phyloP scores from a whole-genome alignment of 2,888 invertebrate species.

The Andrena chrysosceles region DNA sequence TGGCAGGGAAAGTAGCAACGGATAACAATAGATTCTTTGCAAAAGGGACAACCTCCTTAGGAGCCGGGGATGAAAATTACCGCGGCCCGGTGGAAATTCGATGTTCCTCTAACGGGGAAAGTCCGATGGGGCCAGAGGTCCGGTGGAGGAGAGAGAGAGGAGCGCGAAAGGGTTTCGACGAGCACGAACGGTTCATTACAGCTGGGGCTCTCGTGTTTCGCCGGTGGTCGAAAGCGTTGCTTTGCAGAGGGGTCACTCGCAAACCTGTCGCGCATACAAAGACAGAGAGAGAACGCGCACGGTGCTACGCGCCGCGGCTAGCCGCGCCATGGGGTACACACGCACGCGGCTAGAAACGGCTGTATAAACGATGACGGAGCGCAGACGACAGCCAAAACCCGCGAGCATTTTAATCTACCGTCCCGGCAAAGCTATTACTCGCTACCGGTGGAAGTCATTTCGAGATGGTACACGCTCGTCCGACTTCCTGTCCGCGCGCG shows the following conservation, averaged over 20 bases:
- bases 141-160: slow-evolving; percentile 19
- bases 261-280: slow-evolving; percentile 36
- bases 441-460: slow-evolving; percentile 59
- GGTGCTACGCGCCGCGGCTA: not conserved
- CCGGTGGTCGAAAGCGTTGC: slow-evolving; percentile 42
- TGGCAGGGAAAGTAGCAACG: not conserved
- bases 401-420: slow-evolving; percentile 73
- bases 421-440: slow-evolving; percentile 65
- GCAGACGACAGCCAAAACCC: slow-evolving; percentile 64
- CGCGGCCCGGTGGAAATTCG: not conserved
- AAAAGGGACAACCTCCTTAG: too few relatives aligned
- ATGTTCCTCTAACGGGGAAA: not conserved
- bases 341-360: slow-evolving; percentile 5
- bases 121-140: not conserved
- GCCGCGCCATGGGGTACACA: not conserved
- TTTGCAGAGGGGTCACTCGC: slow-evolving; percentile 50
- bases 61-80: not conserved
- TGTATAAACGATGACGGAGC: slow-evolving; percentile 63
- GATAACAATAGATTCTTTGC: too few relatives aligned
- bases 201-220: slow-evolving; percentile 35
- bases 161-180: slow-evolving; percentile 26
- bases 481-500: slow-evolving; percentile 52
- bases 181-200: slow-evolving; percentile 61
- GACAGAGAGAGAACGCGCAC: not conserved
- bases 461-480: slow-evolving; percentile 51